Conservation (phyloP, 1,140 invertebrate genomes). For the Anoplolepis gracilipes region DNA sequence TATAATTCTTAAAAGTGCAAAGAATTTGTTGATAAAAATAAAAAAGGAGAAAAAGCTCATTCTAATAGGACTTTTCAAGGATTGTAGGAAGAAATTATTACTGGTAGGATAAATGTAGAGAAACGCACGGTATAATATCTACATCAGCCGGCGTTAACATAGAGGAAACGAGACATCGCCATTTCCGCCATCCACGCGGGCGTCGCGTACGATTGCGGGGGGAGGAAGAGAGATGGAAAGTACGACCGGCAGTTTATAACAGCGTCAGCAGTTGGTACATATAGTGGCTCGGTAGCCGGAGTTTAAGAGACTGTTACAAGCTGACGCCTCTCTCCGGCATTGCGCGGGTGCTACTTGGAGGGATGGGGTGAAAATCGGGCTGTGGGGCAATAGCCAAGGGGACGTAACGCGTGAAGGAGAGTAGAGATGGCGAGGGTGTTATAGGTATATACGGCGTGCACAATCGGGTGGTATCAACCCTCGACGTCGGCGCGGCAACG, state of each 20-base stretch:
- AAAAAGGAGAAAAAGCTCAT: not conserved
- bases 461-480: conserved; percentile 78
- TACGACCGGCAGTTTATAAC: conserved; percentile 82
- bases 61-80: not conserved
- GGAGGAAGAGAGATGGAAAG: conserved; percentile 25
- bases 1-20: not conserved
- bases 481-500: no score
- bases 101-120: conserved; percentile 8
- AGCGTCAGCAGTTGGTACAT: conserved; percentile 85
- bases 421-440: conserved; percentile 66
- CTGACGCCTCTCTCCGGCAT: conserved; percentile 83
- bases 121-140: conserved; percentile 8
- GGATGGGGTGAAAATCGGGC: conserved; percentile 77
- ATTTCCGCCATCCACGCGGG: conserved; percentile 33
- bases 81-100: not conserved
- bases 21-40: not conserved
- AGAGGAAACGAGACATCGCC: conserved; percentile 47
- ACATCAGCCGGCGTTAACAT: conserved; percentile 10
- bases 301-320: conserved; percentile 86
- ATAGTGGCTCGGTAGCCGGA: conserved; percentile 75
- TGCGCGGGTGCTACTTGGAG: conserved; percentile 72
- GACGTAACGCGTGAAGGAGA: conserved; percentile 55
- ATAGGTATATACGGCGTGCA: conserved; percentile 50
- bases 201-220: conserved; percentile 33
- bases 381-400: conserved; percentile 50